These are phyloP conservation scores for Lamproptera curius DNA, from an alignment of 2,888 invertebrate species.

Conservation along the genomic window DNA sequence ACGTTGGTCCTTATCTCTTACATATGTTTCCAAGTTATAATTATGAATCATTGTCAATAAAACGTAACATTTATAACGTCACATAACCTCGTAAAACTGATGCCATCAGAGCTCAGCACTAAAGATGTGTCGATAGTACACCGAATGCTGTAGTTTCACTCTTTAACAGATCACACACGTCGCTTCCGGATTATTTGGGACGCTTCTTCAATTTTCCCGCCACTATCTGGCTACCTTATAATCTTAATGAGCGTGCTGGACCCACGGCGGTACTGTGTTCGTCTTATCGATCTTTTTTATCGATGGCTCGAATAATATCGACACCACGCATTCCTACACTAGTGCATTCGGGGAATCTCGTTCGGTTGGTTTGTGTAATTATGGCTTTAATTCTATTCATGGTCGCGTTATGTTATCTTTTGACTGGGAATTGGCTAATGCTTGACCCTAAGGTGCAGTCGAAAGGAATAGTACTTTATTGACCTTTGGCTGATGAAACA, in stretches of 20 bases:
- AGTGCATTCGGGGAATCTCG: constrained; percentile 6
- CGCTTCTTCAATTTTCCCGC: constrained; percentile 30
- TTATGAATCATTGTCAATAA: constrained; percentile 47
- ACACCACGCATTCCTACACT: constrained; percentile 8
- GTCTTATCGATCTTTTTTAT: constrained; percentile 12
- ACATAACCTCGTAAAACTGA: constrained; percentile 48
- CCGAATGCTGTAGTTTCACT: constrained; percentile 25
- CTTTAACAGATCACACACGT: constrained; percentile 54
- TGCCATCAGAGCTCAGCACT: constrained; percentile 51
- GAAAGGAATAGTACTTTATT: no score
- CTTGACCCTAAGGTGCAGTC: no score
- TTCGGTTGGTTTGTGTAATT: not conserved
- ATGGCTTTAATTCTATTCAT: no score
- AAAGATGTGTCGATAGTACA: constrained; percentile 35
- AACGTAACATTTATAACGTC: constrained; percentile 56
- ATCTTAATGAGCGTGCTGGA: constrained; percentile 19
- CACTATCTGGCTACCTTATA: constrained; percentile 19
- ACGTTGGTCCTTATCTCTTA: no score
- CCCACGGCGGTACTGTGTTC: constrained; percentile 2
- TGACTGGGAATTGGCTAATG: no score
- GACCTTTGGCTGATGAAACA: no score
- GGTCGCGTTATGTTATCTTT: no score
- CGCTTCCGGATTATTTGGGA: constrained; percentile 50
- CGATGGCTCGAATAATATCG: constrained; percentile 15
- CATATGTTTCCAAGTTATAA: no score